Conservation (phyloP, 2,888 invertebrate genomes). For the Nemoura dubitans region DNA sequence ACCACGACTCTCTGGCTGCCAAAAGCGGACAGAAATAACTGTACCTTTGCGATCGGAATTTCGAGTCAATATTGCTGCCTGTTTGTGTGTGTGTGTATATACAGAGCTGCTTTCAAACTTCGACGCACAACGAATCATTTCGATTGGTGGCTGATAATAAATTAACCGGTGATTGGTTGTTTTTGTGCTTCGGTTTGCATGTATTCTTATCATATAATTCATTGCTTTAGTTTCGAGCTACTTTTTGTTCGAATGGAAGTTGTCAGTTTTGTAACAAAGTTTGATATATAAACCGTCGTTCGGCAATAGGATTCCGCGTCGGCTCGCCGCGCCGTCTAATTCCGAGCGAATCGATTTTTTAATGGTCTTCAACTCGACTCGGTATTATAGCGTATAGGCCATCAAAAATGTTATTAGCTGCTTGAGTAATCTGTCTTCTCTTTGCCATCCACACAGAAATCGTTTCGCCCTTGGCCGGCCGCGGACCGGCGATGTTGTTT, state of each 20-base stretch:
- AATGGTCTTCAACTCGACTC: neutral
- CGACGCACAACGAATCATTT: neutral
- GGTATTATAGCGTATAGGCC: too few relatives aligned
- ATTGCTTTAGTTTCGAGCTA: neutral
- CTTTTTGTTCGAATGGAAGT: neutral
- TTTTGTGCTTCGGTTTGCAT: neutral
- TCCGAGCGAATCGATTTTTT: constrained; percentile 7
- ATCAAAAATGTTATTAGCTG: neutral
- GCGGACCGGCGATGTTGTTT: too few relatives aligned
- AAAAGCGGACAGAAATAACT: constrained; percentile 1
- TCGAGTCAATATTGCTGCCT: neutral
- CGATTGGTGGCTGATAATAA: neutral
- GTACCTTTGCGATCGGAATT: neutral
- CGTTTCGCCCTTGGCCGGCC: neutral
- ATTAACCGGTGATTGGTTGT: neutral
- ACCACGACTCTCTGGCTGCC: neutral
- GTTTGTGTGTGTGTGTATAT: neutral
- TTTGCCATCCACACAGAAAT: neutral
- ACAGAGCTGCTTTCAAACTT: neutral
- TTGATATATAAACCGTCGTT: neutral
- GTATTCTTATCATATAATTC: neutral
- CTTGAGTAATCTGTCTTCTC: neutral
- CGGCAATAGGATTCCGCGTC: neutral
- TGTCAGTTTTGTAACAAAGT: neutral
- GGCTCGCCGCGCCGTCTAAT: neutral